phyloP scores from a whole-genome alignment of 37 sponge, comb jelly and placozoan genomes.

The Ephydatia muelleri region DNA sequence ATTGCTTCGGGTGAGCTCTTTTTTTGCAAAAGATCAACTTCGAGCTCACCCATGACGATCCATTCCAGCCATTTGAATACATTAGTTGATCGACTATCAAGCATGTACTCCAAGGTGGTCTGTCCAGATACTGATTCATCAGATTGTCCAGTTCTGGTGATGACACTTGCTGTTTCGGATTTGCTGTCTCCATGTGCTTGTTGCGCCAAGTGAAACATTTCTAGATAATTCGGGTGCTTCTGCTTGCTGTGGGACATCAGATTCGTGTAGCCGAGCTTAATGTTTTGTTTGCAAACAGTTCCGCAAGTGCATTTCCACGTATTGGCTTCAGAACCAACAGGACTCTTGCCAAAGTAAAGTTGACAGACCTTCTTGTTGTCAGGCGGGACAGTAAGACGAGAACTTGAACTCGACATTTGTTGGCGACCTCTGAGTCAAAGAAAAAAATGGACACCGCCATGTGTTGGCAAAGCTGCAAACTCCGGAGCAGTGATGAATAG shows the following conservation, averaged over 20 bases:
- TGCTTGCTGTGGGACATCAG: conserved; percentile 8
- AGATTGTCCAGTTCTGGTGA: background rate
- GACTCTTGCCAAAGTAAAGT: background rate
- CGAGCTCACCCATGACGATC: conserved; percentile 9
- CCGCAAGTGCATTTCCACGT: background rate
- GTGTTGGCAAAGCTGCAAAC: background rate
- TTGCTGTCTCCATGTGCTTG: background rate
- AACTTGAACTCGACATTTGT: background rate
- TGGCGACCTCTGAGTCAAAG: background rate
- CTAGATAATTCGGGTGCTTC: conserved; percentile 1
- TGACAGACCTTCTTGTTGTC: background rate
- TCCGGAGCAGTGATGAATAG: too few relatives aligned
- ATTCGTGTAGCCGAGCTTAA: conserved; percentile 2
- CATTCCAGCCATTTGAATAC: conserved; percentile 21
- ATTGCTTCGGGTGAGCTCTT: too few relatives aligned
- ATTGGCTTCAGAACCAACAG: background rate
- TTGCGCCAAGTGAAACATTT: background rate
- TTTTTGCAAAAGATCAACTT: conserved; percentile 1
- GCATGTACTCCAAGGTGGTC: background rate
- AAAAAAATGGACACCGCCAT: background rate
- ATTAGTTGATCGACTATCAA: background rate
- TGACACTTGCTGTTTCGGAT: background rate
- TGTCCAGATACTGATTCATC: background rate
- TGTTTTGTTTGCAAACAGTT: conserved; percentile 1
- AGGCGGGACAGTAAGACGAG: background rate